phyloP scores from a whole-genome alignment of 2,113 vertebrate genomes.

The Saguinus midas region DNA sequence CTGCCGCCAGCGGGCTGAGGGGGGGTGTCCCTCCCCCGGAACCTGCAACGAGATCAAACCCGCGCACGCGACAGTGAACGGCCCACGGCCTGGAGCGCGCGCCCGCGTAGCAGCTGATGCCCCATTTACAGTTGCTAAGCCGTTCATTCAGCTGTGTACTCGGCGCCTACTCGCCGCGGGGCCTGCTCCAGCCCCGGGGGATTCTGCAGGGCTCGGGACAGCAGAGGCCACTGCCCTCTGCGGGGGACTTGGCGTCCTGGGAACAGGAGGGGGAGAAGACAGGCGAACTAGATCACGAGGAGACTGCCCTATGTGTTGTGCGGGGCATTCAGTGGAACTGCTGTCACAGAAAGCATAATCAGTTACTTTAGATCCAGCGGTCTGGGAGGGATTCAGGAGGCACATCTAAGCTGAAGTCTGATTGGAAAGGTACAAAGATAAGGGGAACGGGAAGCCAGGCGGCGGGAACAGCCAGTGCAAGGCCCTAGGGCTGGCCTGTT shows the following conservation, averaged over 20 bases:
- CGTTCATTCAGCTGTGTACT: not conserved
- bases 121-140: not conserved
- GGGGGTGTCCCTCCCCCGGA: not conserved
- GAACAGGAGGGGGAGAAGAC: not conserved
- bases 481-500: not conserved
- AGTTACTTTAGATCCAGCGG: not conserved
- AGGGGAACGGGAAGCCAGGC: not conserved
- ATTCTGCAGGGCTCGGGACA: not conserved
- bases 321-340: not conserved
- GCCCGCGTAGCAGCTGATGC: not conserved
- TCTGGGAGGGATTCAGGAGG: slow-evolving; percentile 10
- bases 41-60: not conserved
- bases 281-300: not conserved
- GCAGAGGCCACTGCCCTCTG: not conserved
- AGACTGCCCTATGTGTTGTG: not conserved
- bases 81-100: slow-evolving; percentile 6
- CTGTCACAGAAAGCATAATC: not conserved
- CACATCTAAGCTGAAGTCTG: not conserved
- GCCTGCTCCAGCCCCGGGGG: not conserved
- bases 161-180: not conserved
- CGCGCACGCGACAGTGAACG: not conserved
- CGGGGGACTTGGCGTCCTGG: not conserved
- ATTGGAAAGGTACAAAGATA: not conserved
- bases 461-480: not conserved
- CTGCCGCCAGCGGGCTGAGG: not conserved